phyloP scores from a whole-genome alignment of 2,113 vertebrate species.

The Tetrax tetrax region DNA sequence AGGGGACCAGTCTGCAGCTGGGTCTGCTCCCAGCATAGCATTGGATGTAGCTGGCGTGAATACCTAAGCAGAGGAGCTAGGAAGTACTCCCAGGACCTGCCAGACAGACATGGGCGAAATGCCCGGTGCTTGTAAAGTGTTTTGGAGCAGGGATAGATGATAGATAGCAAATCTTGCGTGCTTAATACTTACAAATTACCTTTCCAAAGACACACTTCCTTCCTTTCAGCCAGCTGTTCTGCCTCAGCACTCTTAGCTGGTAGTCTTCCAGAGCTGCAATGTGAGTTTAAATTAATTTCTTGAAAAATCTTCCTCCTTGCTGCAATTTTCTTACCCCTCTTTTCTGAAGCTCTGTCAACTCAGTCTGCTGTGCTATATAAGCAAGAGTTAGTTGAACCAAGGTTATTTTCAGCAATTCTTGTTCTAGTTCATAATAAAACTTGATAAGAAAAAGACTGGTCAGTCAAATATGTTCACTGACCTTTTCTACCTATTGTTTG shows the following conservation, averaged over 20 bases:
- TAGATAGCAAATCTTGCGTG: conserved; percentile 22
- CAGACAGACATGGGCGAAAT: background rate
- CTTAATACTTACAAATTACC: conserved; percentile 50
- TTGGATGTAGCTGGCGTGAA: background rate
- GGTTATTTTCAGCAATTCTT: background rate
- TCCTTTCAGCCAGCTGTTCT: conserved; percentile 53
- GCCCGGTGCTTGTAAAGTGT: background rate
- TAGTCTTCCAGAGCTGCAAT: conserved; percentile 16
- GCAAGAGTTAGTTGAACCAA: background rate
- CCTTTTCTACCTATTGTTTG: background rate
- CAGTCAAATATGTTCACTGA: background rate
- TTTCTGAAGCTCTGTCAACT: background rate
- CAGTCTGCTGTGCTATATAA: background rate
- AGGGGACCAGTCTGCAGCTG: background rate
- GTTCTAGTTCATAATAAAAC: background rate
- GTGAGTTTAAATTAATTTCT: background rate
- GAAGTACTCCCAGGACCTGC: background rate
- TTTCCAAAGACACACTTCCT: conserved; percentile 51
- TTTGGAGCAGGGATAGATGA: conserved; percentile 16
- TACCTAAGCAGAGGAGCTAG: background rate
- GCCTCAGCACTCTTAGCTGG: conserved; percentile 32
- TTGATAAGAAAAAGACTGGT: background rate
- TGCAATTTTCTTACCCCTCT: background rate
- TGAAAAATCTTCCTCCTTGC: background rate
- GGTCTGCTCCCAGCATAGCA: background rate